phyloP scores from a whole-genome alignment of 2,113 vertebrate genomes.

The Gallinago paraguaiae region DNA sequence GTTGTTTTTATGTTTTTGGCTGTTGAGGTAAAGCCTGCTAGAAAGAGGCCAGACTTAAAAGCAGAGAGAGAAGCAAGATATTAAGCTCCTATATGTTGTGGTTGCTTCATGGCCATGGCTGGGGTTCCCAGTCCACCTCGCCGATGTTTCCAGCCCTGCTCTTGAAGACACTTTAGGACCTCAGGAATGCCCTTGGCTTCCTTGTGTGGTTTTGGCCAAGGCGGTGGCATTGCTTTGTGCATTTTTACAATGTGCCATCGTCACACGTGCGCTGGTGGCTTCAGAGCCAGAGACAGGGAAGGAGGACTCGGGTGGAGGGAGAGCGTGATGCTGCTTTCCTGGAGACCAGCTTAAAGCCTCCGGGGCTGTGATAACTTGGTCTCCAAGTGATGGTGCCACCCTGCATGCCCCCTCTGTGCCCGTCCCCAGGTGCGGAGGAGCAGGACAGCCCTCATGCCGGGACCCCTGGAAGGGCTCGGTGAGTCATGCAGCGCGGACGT shows the following conservation, averaged over 20 bases:
- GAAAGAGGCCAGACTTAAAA: not conserved
- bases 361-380: not conserved
- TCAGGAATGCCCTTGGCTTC: not conserved
- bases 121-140: not conserved
- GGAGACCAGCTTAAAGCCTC: not conserved
- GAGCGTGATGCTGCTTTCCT: not conserved
- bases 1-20: not conserved
- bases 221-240: not conserved
- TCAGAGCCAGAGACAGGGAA: not conserved
- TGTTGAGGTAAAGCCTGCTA: not conserved
- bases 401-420: not conserved
- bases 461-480: conserved; percentile 25
- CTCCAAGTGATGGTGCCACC: not conserved
- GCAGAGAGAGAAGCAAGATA: not conserved
- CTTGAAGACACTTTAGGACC: not conserved
- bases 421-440: not conserved
- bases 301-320: not conserved
- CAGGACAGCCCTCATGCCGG: not conserved
- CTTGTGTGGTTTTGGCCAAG: not conserved
- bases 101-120: not conserved
- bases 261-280: fast-evolving
- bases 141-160: not conserved
- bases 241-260: not conserved
- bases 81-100: not conserved
- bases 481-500: conserved; percentile 3